phyloP scores from a whole-genome alignment of 1,140 invertebrate genomes.

The Gonatopus flavifemur region DNA sequence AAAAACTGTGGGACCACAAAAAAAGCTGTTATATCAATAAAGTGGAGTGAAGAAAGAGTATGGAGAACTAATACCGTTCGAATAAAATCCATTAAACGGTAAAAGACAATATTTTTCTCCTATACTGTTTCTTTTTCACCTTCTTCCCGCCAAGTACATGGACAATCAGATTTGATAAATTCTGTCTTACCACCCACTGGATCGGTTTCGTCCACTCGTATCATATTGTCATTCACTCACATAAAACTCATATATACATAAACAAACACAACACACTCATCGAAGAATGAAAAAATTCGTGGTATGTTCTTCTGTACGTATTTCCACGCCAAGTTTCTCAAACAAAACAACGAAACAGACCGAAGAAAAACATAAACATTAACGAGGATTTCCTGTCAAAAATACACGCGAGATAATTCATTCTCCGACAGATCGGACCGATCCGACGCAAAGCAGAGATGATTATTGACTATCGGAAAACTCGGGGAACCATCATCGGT shows the following conservation, averaged over 20 bases:
- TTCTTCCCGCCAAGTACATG: too few relatives aligned
- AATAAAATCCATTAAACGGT: too few relatives aligned
- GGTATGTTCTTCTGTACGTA: background rate
- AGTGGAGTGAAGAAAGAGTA: too few relatives aligned
- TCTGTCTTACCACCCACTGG: slow-evolving; percentile 83
- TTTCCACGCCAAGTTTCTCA: background rate
- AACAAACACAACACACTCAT: background rate
- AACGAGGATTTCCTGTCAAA: background rate
- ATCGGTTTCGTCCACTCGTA: slow-evolving; percentile 82
- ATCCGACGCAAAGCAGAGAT: slow-evolving; percentile 36
- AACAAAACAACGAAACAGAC: background rate
- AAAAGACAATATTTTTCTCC: too few relatives aligned
- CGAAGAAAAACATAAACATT: background rate
- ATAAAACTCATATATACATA: background rate
- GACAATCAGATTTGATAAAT: too few relatives aligned
- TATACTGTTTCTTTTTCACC: too few relatives aligned
- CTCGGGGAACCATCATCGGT: background rate
- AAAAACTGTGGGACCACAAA: too few relatives aligned
- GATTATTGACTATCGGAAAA: slow-evolving; percentile 54
- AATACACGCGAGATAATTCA: slow-evolving; percentile 8
- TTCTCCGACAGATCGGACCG: slow-evolving; percentile 14
- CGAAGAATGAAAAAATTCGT: background rate
- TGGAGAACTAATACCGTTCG: too few relatives aligned
- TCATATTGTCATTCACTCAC: slow-evolving; percentile 60
- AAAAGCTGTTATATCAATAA: too few relatives aligned